Evolutionary conservation across 2,888 invertebrate genomes (phyloP).

Genomic region (Hydropsyche betteni): DNA sequence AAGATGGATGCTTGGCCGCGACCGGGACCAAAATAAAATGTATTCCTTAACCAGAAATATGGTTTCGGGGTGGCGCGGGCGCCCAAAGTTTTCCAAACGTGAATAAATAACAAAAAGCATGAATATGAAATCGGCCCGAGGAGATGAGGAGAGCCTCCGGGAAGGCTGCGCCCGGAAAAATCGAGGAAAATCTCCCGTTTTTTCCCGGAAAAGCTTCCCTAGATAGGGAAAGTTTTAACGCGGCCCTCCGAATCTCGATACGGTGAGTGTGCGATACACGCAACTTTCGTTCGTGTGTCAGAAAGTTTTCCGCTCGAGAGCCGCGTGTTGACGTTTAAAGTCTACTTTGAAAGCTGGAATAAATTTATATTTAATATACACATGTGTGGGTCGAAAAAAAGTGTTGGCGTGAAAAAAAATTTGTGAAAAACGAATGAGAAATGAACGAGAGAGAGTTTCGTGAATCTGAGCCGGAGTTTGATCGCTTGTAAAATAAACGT

Average conservation of each 20-base stretch:
- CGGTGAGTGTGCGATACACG: constrained; percentile 24
- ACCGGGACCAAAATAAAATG: constrained; percentile 40
- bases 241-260: constrained; percentile 33
- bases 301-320: constrained; percentile 17
- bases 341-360: constrained; percentile 27
- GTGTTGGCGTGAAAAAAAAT: no score
- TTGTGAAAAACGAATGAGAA: no score
- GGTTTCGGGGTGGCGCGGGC: constrained; percentile 37
- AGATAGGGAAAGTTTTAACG: constrained; percentile 40
- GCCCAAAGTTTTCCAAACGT: constrained; percentile 41
- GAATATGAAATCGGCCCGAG: constrained; percentile 44
- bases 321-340: constrained; percentile 38
- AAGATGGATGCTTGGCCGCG: constrained; percentile 32
- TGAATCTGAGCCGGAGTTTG: no score
- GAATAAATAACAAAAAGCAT: constrained; percentile 48
- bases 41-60: constrained; percentile 41
- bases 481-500: no score
- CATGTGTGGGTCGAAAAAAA: neutral
- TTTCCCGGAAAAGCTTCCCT: neutral
- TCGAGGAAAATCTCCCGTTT: constrained; percentile 3
- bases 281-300: constrained; percentile 23
- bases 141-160: neutral
- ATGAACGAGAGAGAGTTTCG: no score
- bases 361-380: constrained; percentile 38
- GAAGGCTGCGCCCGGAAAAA: neutral